Conservation (phyloP, 2,113 vertebrate genomes). For the Syngnathus typhle region DNA sequence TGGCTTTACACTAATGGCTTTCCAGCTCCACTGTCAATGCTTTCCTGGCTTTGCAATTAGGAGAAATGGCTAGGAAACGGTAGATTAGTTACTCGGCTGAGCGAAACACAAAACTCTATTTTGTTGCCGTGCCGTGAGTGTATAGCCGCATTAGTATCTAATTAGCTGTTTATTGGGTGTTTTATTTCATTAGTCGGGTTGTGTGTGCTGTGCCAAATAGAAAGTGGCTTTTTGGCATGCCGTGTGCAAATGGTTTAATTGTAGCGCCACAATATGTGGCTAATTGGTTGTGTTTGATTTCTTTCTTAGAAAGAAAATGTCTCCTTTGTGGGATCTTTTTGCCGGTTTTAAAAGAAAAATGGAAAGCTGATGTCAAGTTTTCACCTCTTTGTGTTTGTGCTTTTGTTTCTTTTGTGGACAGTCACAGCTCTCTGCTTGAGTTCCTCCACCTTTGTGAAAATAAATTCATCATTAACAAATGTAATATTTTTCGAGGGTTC, state of each 20-base stretch:
- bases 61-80: slow-evolving; percentile 47
- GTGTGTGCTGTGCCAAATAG: slow-evolving; percentile 11
- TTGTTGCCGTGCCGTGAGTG: slow-evolving; percentile 32
- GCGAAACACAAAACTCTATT: slow-evolving; percentile 57
- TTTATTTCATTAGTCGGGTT: slow-evolving; percentile 42
- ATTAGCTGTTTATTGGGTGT: slow-evolving; percentile 54
- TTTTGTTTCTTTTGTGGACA: slow-evolving; percentile 29
- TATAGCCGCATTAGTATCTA: slow-evolving; percentile 33
- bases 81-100: slow-evolving; percentile 59
- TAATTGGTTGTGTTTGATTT: not conserved
- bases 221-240: not conserved
- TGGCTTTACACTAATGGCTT: slow-evolving; percentile 45
- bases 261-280: not conserved
- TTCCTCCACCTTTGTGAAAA: slow-evolving; percentile 23
- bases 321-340: not conserved
- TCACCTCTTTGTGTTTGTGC: slow-evolving; percentile 10
- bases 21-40: slow-evolving; percentile 52
- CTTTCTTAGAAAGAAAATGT: not conserved
- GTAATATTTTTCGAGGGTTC: slow-evolving; percentile 27
- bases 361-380: slow-evolving; percentile 8
- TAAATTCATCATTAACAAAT: slow-evolving; percentile 2
- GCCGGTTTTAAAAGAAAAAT: not conserved
- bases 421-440: slow-evolving; percentile 33
- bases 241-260: not conserved
- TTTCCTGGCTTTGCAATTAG: slow-evolving; percentile 55